These are phyloP conservation scores for Folsomia candida DNA, from an alignment of 2,888 invertebrate genomes.

Conservation along the genomic window DNA sequence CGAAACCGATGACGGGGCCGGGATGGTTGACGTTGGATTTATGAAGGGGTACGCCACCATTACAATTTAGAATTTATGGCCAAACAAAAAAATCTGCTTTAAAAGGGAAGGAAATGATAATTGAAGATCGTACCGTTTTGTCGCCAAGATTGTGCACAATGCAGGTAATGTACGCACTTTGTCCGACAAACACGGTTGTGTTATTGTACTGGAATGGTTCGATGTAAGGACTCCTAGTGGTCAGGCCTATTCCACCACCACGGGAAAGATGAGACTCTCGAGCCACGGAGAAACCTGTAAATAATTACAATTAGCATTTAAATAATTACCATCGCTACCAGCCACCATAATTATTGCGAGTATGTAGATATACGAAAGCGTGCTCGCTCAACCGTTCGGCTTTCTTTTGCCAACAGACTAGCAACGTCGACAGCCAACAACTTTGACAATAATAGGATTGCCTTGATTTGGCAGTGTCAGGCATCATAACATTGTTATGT, in stretches of 20 bases:
- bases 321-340: constrained; percentile 4
- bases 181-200: constrained; percentile 46
- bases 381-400: no score
- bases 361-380: no score
- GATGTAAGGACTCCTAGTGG: constrained; percentile 31
- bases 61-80: no score
- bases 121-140: constrained; percentile 41
- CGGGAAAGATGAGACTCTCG: background rate
- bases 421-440: background rate
- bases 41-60: background rate
- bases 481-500: background rate
- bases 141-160: constrained; percentile 49
- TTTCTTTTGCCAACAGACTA: no score
- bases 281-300: constrained; percentile 23
- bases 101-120: background rate
- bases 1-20: no score
- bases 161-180: constrained; percentile 49
- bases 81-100: no score
- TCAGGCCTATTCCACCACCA: no score
- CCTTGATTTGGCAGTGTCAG: background rate
- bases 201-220: constrained; percentile 43
- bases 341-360: background rate
- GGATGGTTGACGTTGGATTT: background rate
- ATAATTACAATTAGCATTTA: constrained; percentile 23
- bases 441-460: background rate